Conservation (phyloP, 35 echinoderm and acorn worm genomes). For the Heliocidaris erythrogramma region DNA sequence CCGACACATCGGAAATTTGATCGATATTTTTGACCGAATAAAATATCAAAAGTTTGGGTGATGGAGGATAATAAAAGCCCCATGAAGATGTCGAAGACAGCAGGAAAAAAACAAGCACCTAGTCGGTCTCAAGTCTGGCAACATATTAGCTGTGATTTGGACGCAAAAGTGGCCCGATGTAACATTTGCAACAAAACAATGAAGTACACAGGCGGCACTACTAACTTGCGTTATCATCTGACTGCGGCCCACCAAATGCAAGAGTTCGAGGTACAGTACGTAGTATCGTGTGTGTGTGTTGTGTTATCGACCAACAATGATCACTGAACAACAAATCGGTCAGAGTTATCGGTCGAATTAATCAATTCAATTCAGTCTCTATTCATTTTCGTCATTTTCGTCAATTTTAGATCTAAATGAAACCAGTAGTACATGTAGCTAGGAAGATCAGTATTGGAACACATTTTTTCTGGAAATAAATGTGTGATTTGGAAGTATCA, state of each 20-base stretch:
- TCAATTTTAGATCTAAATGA: no score
- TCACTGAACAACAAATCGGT: neutral
- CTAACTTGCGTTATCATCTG: conserved; percentile 42
- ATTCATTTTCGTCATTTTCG: no score
- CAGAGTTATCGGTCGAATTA: neutral
- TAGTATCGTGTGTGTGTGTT: neutral
- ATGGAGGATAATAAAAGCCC: neutral
- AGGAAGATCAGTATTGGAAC: no score
- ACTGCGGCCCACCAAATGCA: conserved; percentile 33
- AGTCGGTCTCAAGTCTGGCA: conserved; percentile 44
- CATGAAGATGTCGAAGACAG: conserved; percentile 21
- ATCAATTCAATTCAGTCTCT: no score
- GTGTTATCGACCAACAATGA: neutral
- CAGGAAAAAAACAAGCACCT: neutral
- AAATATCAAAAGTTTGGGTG: neutral
- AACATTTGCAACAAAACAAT: conserved; percentile 46
- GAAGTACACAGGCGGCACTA: conserved; percentile 49
- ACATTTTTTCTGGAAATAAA: no score
- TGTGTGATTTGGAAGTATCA: no score
- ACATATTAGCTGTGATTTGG: conserved; percentile 17
- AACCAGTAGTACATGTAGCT: no score
- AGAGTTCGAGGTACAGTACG: conserved; percentile 33
- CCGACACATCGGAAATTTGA: conserved; percentile 49
- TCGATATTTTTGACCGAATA: conserved; percentile 45
- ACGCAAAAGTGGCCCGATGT: conserved; percentile 32